Evolutionary conservation across 1,140 invertebrate species (phyloP).

Genomic region (Drosophila mauritiana): DNA sequence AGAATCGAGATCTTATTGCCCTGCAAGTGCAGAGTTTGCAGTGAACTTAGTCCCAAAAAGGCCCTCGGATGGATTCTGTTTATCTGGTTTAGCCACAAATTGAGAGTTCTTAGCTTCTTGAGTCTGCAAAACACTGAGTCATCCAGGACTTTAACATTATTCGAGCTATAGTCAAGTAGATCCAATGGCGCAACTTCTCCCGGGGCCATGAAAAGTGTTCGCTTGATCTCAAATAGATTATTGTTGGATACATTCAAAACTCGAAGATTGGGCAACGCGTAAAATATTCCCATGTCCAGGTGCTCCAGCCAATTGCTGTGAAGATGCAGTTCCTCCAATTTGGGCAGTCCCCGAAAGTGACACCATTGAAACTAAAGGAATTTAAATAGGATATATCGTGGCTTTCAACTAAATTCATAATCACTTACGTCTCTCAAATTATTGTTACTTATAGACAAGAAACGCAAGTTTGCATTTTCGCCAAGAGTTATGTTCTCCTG

Average conservation of each 20-base stretch:
- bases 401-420: background rate
- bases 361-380: constrained; percentile 52
- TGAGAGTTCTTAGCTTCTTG: constrained; percentile 42
- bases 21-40: constrained; percentile 61
- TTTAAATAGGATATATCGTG: background rate
- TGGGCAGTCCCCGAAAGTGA: constrained; percentile 44
- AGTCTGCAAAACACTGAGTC: constrained; percentile 51
- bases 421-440: constrained; percentile 64
- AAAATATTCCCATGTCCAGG: constrained; percentile 60
- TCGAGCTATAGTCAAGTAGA: constrained; percentile 71
- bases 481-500: constrained; percentile 61
- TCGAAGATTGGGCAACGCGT: constrained; percentile 42
- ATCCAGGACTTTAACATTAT: constrained; percentile 54
- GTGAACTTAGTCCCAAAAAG: constrained; percentile 45
- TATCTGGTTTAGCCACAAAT: constrained; percentile 65
- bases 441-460: constrained; percentile 67
- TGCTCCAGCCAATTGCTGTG: constrained; percentile 62
- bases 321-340: constrained; percentile 55
- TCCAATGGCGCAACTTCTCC: constrained; percentile 17
- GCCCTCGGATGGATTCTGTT: constrained; percentile 28
- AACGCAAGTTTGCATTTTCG: constrained; percentile 42
- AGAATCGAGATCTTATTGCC: constrained; percentile 63
- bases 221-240: constrained; percentile 51
- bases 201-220: constrained; percentile 47
- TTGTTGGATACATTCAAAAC: constrained; percentile 70